These are phyloP conservation scores for Strigamia maritima DNA, from an alignment of 2,888 invertebrate genomes.

Conservation along the genomic window DNA sequence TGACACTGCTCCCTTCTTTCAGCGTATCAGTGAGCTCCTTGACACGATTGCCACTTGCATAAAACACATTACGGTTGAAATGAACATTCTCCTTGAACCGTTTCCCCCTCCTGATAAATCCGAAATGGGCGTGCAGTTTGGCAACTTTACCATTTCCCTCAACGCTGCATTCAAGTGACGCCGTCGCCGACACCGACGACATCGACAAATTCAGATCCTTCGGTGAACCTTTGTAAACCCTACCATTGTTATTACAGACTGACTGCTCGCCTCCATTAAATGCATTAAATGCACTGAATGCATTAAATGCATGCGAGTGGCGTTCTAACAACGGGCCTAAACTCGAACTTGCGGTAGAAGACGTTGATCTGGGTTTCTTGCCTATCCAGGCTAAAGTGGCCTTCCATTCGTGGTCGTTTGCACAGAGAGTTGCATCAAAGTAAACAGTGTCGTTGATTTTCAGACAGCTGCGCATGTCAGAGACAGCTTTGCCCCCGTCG, in stretches of 20 bases:
- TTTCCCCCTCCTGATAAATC: constrained; percentile 35
- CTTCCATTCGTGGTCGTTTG: constrained; percentile 34
- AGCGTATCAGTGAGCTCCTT: constrained; percentile 36
- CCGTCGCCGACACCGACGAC: too few species aligned
- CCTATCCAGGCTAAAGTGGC: constrained; percentile 36
- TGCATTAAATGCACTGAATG: too few species aligned
- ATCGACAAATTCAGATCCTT: constrained; percentile 2
- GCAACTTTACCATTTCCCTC: constrained; percentile 34
- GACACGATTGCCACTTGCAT: constrained; percentile 35
- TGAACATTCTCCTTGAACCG: constrained; percentile 36
- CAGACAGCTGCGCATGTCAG: constrained; percentile 23
- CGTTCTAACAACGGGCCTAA: background rate
- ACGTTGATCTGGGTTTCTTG: constrained; percentile 32
- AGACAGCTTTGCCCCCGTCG: constrained; percentile 22
- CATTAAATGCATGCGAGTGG: background rate
- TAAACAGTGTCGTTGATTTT: constrained; percentile 35
- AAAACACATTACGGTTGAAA: constrained; percentile 37
- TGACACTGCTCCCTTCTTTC: constrained; percentile 36
- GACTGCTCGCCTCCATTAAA: background rate
- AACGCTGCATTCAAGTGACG: background rate
- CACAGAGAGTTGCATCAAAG: constrained; percentile 7
- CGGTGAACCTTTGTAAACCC: background rate
- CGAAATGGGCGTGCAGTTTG: constrained; percentile 30
- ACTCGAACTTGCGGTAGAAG: background rate
- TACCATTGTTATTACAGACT: background rate